phyloP scores from a whole-genome alignment of 2,888 invertebrate species.

The Troides helena region DNA sequence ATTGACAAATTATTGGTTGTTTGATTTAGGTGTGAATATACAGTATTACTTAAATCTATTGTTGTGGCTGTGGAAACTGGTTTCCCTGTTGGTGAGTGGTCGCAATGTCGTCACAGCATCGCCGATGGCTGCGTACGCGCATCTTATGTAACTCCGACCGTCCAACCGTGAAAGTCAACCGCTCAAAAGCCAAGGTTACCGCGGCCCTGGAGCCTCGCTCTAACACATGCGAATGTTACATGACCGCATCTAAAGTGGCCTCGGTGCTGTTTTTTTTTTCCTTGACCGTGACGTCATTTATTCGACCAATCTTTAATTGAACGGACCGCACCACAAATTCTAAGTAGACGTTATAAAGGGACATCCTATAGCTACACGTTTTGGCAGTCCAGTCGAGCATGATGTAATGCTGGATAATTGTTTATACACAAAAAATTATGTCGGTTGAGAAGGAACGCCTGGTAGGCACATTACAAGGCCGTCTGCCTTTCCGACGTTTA shows the following conservation, averaged over 20 bases:
- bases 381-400: slow-evolving; percentile 33
- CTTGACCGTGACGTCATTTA: slow-evolving; percentile 66
- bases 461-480: slow-evolving; percentile 73
- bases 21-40: slow-evolving; percentile 32
- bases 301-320: slow-evolving; percentile 51
- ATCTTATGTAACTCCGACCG: slow-evolving; percentile 74
- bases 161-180: slow-evolving; percentile 79
- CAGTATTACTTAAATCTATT: slow-evolving; percentile 40
- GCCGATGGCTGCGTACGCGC: slow-evolving; percentile 50
- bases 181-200: slow-evolving; percentile 80
- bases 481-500: slow-evolving; percentile 72
- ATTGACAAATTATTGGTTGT: slow-evolving; percentile 15
- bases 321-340: slow-evolving; percentile 30
- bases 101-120: slow-evolving; percentile 68
- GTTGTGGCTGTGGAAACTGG: slow-evolving; percentile 54
- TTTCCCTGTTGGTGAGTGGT: slow-evolving; percentile 59
- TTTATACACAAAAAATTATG: slow-evolving; percentile 41
- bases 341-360: slow-evolving; percentile 38
- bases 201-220: slow-evolving; percentile 66
- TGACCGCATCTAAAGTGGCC: slow-evolving; percentile 54
- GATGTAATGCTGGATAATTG: slow-evolving; percentile 44
- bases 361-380: slow-evolving; percentile 22
- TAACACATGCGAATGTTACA: slow-evolving; percentile 70
- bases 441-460: slow-evolving; percentile 68
- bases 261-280: slow-evolving; percentile 60